Percentiles rank a stretch among this genome's conserved stretches.
These are phyloP conservation scores for Corythornis vintsioides DNA, from an alignment of 2,113 vertebrate species.

Conservation along the genomic window DNA sequence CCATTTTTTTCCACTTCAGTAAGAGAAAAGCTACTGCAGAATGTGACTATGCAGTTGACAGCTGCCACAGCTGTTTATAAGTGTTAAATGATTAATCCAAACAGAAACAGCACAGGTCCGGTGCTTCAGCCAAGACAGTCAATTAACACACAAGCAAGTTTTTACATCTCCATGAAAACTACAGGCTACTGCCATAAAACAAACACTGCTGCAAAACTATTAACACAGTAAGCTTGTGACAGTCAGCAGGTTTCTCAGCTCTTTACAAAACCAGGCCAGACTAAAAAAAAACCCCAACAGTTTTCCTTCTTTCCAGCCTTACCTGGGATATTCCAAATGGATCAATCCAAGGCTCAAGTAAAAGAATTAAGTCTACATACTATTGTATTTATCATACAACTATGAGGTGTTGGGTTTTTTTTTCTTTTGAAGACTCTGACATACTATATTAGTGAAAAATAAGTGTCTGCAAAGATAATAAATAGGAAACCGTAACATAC, in stretches of 20 bases:
- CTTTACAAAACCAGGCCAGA: background rate
- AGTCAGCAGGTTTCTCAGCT: background rate
- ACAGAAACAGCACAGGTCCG: background rate
- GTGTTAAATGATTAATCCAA: background rate
- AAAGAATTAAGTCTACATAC: background rate
- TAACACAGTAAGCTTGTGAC: background rate
- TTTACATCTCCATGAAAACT: background rate
- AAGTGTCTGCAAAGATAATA: background rate
- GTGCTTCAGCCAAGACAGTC: background rate
- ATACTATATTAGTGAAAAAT: fast-evolving
- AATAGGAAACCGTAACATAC: fast-evolving
- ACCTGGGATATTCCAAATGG: background rate
- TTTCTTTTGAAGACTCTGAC: background rate
- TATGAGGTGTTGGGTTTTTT: fast-evolving
- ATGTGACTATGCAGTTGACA: fast-evolving
- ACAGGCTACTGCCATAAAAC: background rate
- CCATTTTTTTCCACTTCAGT: background rate
- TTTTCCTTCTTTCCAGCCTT: background rate
- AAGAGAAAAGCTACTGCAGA: background rate
- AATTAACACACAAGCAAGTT: background rate
- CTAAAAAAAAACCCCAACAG: background rate
- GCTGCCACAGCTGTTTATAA: background rate
- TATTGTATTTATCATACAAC: background rate
- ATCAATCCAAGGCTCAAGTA: background rate
- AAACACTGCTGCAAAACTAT: background rate